Conservation (phyloP, 1,140 invertebrate species). For the Anoplolepis gracilipes region DNA sequence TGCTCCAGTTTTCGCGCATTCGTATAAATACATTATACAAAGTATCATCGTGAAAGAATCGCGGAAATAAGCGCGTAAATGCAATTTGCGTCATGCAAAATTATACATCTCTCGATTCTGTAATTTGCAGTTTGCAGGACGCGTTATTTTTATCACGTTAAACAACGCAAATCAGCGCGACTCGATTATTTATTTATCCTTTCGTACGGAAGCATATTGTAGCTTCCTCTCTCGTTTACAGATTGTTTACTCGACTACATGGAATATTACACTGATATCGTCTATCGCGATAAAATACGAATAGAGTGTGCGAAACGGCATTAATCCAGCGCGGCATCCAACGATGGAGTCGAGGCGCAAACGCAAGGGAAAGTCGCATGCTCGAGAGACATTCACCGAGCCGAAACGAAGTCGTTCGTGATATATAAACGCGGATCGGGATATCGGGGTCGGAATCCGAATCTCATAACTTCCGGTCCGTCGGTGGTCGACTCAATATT, state of each 20-base stretch:
- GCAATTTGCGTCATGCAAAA: constrained; percentile 60
- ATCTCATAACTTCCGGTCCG: constrained; percentile 86
- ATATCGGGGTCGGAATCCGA: constrained; percentile 80
- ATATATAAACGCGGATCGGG: constrained; percentile 76
- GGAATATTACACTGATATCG: constrained; percentile 34
- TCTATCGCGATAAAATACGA: constrained; percentile 40
- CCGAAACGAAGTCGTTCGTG: constrained; percentile 72
- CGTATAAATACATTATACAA: constrained; percentile 60
- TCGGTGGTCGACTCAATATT: constrained; percentile 84
- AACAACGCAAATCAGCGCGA: constrained; percentile 47
- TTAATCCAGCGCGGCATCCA: constrained; percentile 49
- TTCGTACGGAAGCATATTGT: constrained; percentile 18
- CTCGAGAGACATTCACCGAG: constrained; percentile 64
- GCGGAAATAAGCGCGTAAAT: constrained; percentile 68
- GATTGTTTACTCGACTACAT: constrained; percentile 47
- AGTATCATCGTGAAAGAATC: constrained; percentile 53
- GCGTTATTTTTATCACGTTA: constrained; percentile 55
- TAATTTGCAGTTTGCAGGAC: constrained; percentile 35
- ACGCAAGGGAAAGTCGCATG: constrained; percentile 58
- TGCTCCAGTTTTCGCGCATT: constrained; percentile 61
- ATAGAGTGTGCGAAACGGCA: background rate
- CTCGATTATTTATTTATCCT: constrained; percentile 48
- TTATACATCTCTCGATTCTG: constrained; percentile 48
- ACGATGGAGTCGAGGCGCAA: constrained; percentile 25
- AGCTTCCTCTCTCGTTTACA: constrained; percentile 35